Base-by-base conservation (phyloP, 92 coral and sea anemone species). In the Desmophyllum pertusum region DNA sequence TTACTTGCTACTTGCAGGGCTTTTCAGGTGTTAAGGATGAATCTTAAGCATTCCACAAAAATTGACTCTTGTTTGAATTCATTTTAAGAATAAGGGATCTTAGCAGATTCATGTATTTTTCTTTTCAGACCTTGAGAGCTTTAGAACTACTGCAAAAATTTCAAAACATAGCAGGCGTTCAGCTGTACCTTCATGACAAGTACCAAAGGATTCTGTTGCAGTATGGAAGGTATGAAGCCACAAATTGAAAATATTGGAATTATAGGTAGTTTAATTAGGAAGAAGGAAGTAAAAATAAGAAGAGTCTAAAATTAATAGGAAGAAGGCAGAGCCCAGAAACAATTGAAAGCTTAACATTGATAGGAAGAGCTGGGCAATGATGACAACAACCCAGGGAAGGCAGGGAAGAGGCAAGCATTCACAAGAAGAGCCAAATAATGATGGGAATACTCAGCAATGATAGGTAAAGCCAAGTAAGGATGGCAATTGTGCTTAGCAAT, bases 101-200 rank as follows among this genome's bases (percentile, higher is more conserved):
- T 11, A 17, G 21, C 23, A 66, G 10, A 15, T 4, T 48, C 23
- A 15, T n/a, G 23, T 25, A 6, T 6, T 48, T 48, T 68, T 65
- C 51, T 43, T 68, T 66, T 39, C 68, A 97, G 99, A 97, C 99
- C 21, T 83, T 93, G 87, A 92, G 98, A 31, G 95, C 98, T 41
- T 83, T 97, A 74, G 99, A 97, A 81, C 89, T 97, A 30, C 91
- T 97, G 36, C 89, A 86, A 77, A 97, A 94, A 87, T 97, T 97
- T 75, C 98, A 97, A 48, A 94, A 90, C 63, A 94, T 97, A 51
- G 92, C 92, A 62, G 99, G 99, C 1, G 98, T 97, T 11, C 98
- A 97, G 73, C 83, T 97, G 76, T 94, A 97, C 66, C 99, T 97
- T 52, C 89, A 97, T 6, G 99, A 97, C 90, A 97, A 94, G 80